Percentiles rank a stretch among this genome's conserved stretches.
These are phyloP conservation scores for Alauda arvensis DNA, from an alignment of 2,797 vertebrate species.

Conservation along the genomic window DNA sequence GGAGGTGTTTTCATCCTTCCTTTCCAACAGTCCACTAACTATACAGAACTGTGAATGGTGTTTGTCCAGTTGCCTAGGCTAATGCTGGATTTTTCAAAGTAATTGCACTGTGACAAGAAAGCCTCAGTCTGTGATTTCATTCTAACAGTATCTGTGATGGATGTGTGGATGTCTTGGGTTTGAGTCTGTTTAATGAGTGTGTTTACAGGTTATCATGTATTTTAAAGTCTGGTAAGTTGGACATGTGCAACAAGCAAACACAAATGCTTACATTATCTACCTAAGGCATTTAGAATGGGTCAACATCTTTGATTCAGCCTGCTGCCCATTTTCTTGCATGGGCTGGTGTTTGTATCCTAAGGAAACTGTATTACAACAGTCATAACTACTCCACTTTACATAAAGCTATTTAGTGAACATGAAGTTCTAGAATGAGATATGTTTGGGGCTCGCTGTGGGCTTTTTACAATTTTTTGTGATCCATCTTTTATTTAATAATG, in stretches of 20 bases:
- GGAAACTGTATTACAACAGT: neutral
- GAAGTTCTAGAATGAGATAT: neutral
- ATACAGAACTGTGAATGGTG: neutral
- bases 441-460: fast-evolving
- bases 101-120: neutral
- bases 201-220: neutral
- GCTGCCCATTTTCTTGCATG: neutral
- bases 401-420: neutral
- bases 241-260: neutral
- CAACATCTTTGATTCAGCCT: neutral
- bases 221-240: neutral
- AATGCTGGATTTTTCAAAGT: neutral
- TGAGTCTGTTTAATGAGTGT: neutral
- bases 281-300: neutral
- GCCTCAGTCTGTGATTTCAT: neutral
- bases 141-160: neutral
- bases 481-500: neutral
- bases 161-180: neutral
- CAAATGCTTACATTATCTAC: neutral
- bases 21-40: neutral
- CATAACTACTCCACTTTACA: neutral
- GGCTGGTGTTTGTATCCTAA: neutral
- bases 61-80: neutral
- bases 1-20: neutral
- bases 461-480: neutral